Percentiles rank a stretch among this genome's conserved stretches.
Conservation (phyloP, 1,140 invertebrate species). For the Drosophila sproati region DNA sequence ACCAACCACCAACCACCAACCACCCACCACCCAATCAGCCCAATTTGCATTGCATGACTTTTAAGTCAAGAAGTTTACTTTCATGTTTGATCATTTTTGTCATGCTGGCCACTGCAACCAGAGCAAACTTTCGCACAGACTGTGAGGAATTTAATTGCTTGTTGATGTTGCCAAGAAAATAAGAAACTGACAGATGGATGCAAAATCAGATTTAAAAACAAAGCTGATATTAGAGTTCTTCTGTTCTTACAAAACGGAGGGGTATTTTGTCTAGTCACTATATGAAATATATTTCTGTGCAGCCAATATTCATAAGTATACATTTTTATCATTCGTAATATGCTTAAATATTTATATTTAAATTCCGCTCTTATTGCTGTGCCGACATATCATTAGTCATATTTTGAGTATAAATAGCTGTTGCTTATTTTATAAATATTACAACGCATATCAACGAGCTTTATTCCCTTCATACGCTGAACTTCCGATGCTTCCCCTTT, state of each 20-base stretch:
- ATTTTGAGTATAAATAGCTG: constrained; percentile 15
- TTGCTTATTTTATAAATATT: constrained; percentile 39
- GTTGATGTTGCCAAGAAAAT: constrained; percentile 19
- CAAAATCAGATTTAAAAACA: neutral
- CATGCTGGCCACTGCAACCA: constrained; percentile 23
- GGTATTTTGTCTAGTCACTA: no score
- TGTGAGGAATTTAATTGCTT: constrained; percentile 41
- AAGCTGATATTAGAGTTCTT: neutral
- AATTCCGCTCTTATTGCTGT: neutral
- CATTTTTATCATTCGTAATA: no score
- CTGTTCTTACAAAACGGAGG: no score
- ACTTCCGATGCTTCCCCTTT: constrained; percentile 5
- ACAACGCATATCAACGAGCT: neutral
- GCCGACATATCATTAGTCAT: constrained; percentile 25
- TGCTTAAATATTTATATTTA: neutral
- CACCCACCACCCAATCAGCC: neutral
- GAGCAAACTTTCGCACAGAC: constrained; percentile 14
- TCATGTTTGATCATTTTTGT: constrained; percentile 34
- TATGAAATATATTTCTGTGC: neutral
- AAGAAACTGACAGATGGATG: neutral
- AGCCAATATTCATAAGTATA: neutral
- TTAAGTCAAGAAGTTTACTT: constrained; percentile 47
- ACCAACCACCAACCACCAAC: neutral
- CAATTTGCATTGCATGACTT: constrained; percentile 49
- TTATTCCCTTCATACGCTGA: no score